Evolutionary conservation across 2,113 vertebrate species (phyloP).

Genomic region (Peromyscus maniculatus): DNA sequence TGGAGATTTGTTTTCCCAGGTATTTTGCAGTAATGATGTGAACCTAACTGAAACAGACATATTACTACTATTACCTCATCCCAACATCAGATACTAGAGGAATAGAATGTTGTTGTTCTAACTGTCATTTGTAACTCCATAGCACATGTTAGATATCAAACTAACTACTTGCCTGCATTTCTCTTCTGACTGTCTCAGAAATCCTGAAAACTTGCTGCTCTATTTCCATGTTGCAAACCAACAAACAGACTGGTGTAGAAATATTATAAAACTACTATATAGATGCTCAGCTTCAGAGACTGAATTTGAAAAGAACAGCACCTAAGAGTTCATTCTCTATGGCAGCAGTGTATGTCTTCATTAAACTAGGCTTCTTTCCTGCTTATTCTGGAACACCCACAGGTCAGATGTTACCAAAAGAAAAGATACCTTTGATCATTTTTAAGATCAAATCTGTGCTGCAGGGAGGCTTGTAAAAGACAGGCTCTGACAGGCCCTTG

Average conservation of each 20-base stretch:
- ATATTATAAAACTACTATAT: neutral
- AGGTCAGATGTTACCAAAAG: neutral
- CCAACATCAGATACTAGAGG: neutral
- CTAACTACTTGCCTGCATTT: neutral
- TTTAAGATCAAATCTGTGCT: conserved; percentile 17
- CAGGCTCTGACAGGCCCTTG: neutral
- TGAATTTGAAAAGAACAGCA: neutral
- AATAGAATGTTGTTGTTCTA: neutral
- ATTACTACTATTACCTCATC: conserved; percentile 38
- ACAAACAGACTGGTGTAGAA: neutral
- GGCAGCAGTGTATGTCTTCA: neutral
- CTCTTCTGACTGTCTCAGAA: conserved; percentile 12
- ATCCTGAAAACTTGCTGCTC: neutral
- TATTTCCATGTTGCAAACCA: neutral
- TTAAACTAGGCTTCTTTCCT: neutral
- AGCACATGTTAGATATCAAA: neutral
- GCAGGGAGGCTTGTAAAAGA: neutral
- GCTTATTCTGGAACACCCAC: neutral
- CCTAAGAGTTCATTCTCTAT: neutral
- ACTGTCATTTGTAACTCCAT: neutral
- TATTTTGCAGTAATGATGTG: neutral
- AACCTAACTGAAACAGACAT: neutral
- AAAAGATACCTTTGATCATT: neutral
- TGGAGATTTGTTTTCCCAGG: neutral
- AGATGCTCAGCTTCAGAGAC: neutral